These are phyloP conservation scores for Stigmatopora argus DNA, from an alignment of 2,113 vertebrate species.

Conservation along the genomic window DNA sequence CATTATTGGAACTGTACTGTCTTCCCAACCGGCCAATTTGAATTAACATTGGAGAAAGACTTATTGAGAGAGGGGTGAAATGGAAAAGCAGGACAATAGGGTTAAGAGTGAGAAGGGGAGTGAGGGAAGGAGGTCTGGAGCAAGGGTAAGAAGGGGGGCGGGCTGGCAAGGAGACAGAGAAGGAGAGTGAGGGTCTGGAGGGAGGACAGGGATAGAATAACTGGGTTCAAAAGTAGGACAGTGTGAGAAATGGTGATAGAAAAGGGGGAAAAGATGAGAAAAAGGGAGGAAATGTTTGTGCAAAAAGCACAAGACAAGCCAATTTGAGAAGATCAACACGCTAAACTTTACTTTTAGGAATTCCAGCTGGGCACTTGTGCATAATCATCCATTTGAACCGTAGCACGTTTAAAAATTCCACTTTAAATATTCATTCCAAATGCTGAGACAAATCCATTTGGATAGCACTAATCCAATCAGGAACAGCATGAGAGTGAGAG, in stretches of 20 bases:
- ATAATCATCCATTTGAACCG: conserved; percentile 47
- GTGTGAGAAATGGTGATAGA: conserved; percentile 38
- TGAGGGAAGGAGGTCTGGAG: conserved; percentile 30
- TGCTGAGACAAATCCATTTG: conserved; percentile 46
- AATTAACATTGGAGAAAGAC: conserved; percentile 60
- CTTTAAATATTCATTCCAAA: conserved; percentile 46
- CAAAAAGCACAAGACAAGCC: conserved; percentile 21
- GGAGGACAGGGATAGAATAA: conserved; percentile 55
- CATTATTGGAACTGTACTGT: conserved; percentile 63
- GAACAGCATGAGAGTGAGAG: conserved; percentile 21
- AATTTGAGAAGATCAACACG: conserved; percentile 45
- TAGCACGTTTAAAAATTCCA: conserved; percentile 39
- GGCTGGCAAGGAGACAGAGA: conserved; percentile 49
- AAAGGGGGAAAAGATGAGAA: conserved; percentile 27
- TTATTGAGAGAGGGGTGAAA: conserved; percentile 36
- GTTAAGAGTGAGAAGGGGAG: conserved; percentile 27
- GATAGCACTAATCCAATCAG: conserved; percentile 52
- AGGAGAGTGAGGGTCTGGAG: conserved; percentile 45
- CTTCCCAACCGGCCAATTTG: conserved; percentile 60
- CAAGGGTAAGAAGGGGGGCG: conserved; percentile 27
- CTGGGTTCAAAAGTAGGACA: conserved; percentile 65
- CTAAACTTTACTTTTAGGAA: conserved; percentile 41
- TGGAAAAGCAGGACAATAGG: conserved; percentile 18
- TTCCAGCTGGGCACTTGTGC: conserved; percentile 34
- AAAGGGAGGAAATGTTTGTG: conserved; percentile 24